These are phyloP conservation scores for Hyperoodon ampullatus DNA, from an alignment of 2,113 vertebrate genomes.

Conservation along the genomic window DNA sequence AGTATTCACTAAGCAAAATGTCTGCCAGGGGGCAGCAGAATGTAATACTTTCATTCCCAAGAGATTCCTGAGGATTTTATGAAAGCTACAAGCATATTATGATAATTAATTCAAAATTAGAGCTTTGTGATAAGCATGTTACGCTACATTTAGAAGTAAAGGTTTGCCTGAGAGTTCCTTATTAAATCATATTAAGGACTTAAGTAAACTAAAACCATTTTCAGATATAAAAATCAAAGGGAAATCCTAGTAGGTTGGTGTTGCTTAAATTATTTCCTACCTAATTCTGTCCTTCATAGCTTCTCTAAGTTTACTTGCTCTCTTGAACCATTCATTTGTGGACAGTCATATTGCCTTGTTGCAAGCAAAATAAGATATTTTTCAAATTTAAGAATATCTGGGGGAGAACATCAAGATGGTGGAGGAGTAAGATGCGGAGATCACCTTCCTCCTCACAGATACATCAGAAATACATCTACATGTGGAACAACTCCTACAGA, in stretches of 20 bases:
- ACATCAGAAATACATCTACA: too few relatives aligned
- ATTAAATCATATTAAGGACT: conserved; percentile 36
- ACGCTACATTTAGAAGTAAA: conserved; percentile 4
- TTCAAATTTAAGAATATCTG: not conserved
- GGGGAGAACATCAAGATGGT: too few relatives aligned
- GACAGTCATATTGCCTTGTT: not conserved
- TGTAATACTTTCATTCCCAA: conserved; percentile 62
- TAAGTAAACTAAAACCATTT: conserved; percentile 33
- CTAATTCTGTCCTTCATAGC: not conserved
- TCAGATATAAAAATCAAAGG: conserved; percentile 13
- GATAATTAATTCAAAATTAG: conserved; percentile 68
- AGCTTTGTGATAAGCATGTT: not conserved
- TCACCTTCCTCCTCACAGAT: too few relatives aligned
- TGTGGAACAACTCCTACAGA: too few relatives aligned
- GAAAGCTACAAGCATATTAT: conserved; percentile 9
- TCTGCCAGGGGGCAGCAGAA: conserved; percentile 77
- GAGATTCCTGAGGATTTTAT: conserved; percentile 10
- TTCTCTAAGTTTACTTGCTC: not conserved
- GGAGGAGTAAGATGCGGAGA: too few relatives aligned
- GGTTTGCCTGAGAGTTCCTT: conserved; percentile 15
- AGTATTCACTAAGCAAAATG: conserved; percentile 64
- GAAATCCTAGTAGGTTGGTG: not conserved
- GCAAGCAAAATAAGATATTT: not conserved
- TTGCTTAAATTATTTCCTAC: conserved; percentile 17
- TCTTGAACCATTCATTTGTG: not conserved